Conservation (phyloP, 1,140 invertebrate genomes). For the Micrasema longulum region DNA sequence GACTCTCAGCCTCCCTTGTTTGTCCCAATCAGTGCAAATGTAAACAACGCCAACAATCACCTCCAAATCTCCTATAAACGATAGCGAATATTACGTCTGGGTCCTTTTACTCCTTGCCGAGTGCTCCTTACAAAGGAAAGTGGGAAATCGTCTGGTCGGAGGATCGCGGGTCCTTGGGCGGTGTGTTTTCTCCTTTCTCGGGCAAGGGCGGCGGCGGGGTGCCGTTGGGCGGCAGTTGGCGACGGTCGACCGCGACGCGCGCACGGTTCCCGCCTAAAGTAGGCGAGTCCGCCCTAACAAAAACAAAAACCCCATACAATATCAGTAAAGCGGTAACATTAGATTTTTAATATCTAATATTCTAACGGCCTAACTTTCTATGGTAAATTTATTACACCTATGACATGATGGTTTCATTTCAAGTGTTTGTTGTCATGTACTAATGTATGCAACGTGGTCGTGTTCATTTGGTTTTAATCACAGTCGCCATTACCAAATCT, state of each 20-base stretch:
- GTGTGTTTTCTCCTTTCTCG: slow-evolving; percentile 23
- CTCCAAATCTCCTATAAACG: no score
- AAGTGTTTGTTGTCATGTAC: slow-evolving; percentile 12
- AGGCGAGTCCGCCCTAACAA: slow-evolving; percentile 29
- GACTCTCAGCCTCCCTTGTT: no score
- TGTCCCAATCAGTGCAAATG: no score
- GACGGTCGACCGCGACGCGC: slow-evolving; percentile 35
- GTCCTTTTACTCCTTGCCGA: slow-evolving; percentile 1
- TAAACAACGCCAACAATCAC: no score
- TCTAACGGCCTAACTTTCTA: no score
- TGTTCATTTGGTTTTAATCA: slow-evolving; percentile 10
- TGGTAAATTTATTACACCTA: no score
- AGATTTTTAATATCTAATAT: no score
- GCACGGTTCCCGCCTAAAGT: slow-evolving; percentile 19
- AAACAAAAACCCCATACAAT: slow-evolving; percentile 10
- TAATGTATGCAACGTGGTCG: slow-evolving; percentile 35
- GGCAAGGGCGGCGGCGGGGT: slow-evolving; percentile 21
- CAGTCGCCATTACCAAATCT: slow-evolving; percentile 30
- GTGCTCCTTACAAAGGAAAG: slow-evolving; percentile 27
- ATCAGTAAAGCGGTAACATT: slow-evolving; percentile 13
- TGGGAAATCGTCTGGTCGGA: slow-evolving; percentile 1
- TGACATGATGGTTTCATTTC: no score
- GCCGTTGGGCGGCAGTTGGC: slow-evolving; percentile 41
- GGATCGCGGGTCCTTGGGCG: slow-evolving; percentile 23
- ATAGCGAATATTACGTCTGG: not conserved